phyloP scores from a whole-genome alignment of 2,888 invertebrate genomes.

The Anodontia alba region DNA sequence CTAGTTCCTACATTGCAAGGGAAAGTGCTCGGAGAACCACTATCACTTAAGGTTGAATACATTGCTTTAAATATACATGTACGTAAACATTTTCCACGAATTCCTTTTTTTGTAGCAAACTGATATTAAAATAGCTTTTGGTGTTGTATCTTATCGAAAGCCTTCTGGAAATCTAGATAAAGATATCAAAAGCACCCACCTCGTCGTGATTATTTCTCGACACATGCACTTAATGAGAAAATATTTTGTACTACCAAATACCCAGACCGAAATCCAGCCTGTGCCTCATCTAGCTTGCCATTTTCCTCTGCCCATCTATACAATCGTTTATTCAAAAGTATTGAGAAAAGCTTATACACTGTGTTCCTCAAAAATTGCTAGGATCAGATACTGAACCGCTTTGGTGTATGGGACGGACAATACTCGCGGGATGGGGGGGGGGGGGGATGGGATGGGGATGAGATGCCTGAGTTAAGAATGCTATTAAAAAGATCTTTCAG shows the following conservation, averaged over 20 bases:
- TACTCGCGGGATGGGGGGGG: slow-evolving; percentile 21
- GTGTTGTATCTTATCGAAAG: no score
- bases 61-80: slow-evolving; percentile 22
- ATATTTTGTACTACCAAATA: slow-evolving; percentile 33
- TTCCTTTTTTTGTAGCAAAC: slow-evolving; percentile 2
- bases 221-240: slow-evolving; percentile 27
- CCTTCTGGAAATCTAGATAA: no score
- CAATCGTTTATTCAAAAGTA: slow-evolving; percentile 37
- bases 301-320: slow-evolving; percentile 29
- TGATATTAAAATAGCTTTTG: slow-evolving; percentile 26
- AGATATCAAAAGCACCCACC: no score
- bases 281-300: slow-evolving; percentile 33
- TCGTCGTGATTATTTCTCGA: slow-evolving; percentile 23
- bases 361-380: slow-evolving; percentile 49
- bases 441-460: slow-evolving; percentile 28
- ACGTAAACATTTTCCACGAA: slow-evolving; percentile 32
- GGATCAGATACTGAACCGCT: slow-evolving; percentile 33
- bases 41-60: slow-evolving; percentile 17
- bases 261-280: slow-evolving; percentile 41
- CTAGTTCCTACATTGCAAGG: slow-evolving; percentile 16
- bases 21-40: background rate
- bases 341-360: slow-evolving; percentile 49
- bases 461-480: no score
- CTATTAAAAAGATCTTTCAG: slow-evolving; percentile 33
- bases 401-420: slow-evolving; percentile 44